Conservation (phyloP, 1,140 invertebrate species). For the Tetragonula clypearis region DNA sequence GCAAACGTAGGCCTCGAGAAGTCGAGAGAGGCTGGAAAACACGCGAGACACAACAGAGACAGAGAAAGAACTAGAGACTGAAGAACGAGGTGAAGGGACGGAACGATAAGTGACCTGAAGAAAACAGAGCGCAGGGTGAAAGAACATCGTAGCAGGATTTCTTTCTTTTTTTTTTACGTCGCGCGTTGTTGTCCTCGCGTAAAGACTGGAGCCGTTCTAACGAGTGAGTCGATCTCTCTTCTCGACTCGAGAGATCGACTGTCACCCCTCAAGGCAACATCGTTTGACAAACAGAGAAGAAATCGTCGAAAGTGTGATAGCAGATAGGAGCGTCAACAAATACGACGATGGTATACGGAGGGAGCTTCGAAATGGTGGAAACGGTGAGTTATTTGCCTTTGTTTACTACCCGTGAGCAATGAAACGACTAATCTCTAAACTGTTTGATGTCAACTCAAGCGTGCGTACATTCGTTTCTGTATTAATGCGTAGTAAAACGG, state of each 20-base stretch:
- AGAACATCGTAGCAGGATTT: background rate
- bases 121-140: background rate
- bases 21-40: slow-evolving; percentile 43
- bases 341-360: slow-evolving; percentile 75
- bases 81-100: slow-evolving; percentile 2
- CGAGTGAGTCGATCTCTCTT: slow-evolving; percentile 51
- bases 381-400: slow-evolving; percentile 71
- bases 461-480: background rate
- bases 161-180: background rate
- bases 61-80: background rate
- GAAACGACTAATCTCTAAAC: background rate
- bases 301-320: slow-evolving; percentile 51
- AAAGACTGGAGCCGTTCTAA: slow-evolving; percentile 36
- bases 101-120: background rate
- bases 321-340: background rate
- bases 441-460: background rate
- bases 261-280: slow-evolving; percentile 31
- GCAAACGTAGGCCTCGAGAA: slow-evolving; percentile 50
- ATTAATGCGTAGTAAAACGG: too few relatives aligned
- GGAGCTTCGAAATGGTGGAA: slow-evolving; percentile 76
- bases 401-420: background rate
- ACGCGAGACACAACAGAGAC: slow-evolving; percentile 14
- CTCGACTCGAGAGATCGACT: slow-evolving; percentile 56
- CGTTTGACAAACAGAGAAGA: background rate
- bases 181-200: slow-evolving; percentile 36